These are phyloP conservation scores for Steinernema khuongi DNA, from an alignment of 1,140 invertebrate genomes.

Conservation along the genomic window DNA sequence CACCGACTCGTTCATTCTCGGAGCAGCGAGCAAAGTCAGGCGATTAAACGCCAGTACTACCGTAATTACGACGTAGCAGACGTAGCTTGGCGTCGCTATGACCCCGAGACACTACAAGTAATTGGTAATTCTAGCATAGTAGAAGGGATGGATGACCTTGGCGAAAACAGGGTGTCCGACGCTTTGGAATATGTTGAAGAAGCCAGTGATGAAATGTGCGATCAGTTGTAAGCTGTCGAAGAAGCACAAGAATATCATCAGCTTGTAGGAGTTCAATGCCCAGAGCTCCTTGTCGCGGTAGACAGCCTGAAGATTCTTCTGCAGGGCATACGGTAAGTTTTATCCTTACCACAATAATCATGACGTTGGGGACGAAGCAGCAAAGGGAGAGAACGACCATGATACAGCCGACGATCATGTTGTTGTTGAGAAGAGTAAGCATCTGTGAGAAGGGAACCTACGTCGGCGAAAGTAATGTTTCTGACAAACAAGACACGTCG, in stretches of 20 bases:
- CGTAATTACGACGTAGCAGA: slow-evolving; percentile 41
- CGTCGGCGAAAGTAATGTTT: no score
- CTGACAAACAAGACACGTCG: no score
- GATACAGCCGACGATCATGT: not conserved
- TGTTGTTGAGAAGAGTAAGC: not conserved
- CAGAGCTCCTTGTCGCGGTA: slow-evolving; percentile 39
- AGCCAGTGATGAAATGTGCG: slow-evolving; percentile 38
- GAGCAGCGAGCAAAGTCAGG: slow-evolving; percentile 33
- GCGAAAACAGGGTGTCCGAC: not conserved
- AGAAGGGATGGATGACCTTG: not conserved
- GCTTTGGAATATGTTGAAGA: slow-evolving; percentile 42
- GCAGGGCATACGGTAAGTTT: not conserved
- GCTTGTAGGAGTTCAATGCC: slow-evolving; percentile 43
- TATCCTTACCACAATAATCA: not conserved
- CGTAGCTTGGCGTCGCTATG: slow-evolving; percentile 43
- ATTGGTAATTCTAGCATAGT: not conserved
- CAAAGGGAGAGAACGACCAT: not conserved
- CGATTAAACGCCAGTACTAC: slow-evolving; percentile 44
- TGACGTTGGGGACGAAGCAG: not conserved
- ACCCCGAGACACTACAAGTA: slow-evolving; percentile 34
- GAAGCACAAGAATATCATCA: slow-evolving; percentile 38
- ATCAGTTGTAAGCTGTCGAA: slow-evolving; percentile 31
- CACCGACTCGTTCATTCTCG: slow-evolving; percentile 24
- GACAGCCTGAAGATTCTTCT: slow-evolving; percentile 39
- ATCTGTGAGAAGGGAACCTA: not conserved